These are phyloP conservation scores for Mus caroli DNA, from an alignment of 2,797 vertebrate genomes.

Conservation along the genomic window DNA sequence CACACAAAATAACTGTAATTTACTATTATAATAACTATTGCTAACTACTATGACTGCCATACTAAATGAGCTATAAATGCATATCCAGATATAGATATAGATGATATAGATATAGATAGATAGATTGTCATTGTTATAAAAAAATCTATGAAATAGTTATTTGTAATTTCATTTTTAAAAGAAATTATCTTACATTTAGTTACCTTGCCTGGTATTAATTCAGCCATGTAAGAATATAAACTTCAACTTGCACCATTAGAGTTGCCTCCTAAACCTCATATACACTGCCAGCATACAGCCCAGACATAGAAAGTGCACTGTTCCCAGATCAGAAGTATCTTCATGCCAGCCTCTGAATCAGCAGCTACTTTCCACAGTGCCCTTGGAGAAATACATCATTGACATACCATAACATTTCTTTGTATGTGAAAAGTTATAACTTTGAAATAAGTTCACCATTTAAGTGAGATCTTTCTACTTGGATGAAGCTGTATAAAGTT, in stretches of 20 bases:
- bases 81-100: neutral
- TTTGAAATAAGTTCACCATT: neutral
- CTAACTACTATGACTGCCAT: neutral
- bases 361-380: constrained; percentile 30
- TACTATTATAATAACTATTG: neutral
- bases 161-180: constrained; percentile 57
- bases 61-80: neutral
- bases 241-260: neutral
- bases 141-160: neutral
- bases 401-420: neutral
- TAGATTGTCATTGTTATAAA: neutral
- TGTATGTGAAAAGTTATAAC: neutral
- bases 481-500: neutral
- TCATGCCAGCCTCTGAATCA: neutral
- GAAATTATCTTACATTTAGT: constrained; percentile 12
- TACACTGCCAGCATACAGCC: neutral
- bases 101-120: too few species aligned
- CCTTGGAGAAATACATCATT: neutral
- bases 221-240: neutral
- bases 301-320: neutral
- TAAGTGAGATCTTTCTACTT: neutral
- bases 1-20: neutral
- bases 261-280: neutral
- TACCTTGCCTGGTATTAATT: constrained; percentile 1
- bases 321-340: neutral